These are phyloP conservation scores for Dicrostonyx torquatus DNA, from an alignment of 2,797 vertebrate species.

Conservation along the genomic window DNA sequence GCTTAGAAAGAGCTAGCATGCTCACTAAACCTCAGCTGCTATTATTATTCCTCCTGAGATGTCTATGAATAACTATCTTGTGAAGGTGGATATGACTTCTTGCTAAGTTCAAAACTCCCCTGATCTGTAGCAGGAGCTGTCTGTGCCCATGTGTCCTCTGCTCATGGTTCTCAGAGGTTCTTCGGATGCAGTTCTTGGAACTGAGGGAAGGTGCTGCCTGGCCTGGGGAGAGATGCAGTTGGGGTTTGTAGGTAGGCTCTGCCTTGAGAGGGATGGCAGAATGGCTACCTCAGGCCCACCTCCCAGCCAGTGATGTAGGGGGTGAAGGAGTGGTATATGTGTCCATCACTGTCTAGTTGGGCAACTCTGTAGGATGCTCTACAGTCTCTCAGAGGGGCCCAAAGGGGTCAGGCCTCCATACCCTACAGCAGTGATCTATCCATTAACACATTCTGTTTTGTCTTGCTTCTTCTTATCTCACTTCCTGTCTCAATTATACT, in stretches of 20 bases:
- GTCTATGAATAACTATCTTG: conserved; percentile 44
- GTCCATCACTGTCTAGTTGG: not conserved
- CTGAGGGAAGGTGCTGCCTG: not conserved
- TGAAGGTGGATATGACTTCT: conserved; percentile 49
- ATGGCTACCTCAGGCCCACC: not conserved
- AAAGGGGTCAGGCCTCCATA: not conserved
- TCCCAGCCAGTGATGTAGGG: not conserved
- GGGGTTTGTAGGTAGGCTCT: not conserved
- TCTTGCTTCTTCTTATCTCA: conserved; percentile 18
- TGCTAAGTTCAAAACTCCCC: conserved; percentile 41
- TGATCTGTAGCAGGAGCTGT: not conserved
- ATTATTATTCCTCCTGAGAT: conserved; percentile 38
- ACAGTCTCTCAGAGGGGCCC: not conserved
- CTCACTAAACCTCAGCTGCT: conserved; percentile 45
- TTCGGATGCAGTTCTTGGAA: not conserved
- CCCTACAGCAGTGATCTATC: not conserved
- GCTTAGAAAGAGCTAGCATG: conserved; percentile 49
- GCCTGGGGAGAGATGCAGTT: not conserved
- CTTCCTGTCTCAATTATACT: conserved; percentile 6
- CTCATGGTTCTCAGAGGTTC: not conserved
- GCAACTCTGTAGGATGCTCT: not conserved
- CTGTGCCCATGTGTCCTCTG: not conserved
- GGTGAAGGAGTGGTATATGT: not conserved
- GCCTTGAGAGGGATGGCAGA: too few species aligned
- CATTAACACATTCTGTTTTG: not conserved